Percentiles rank a stretch among this genome's conserved stretches.
Conservation (phyloP, 2,888 invertebrate genomes). For the Colletes collaris region DNA sequence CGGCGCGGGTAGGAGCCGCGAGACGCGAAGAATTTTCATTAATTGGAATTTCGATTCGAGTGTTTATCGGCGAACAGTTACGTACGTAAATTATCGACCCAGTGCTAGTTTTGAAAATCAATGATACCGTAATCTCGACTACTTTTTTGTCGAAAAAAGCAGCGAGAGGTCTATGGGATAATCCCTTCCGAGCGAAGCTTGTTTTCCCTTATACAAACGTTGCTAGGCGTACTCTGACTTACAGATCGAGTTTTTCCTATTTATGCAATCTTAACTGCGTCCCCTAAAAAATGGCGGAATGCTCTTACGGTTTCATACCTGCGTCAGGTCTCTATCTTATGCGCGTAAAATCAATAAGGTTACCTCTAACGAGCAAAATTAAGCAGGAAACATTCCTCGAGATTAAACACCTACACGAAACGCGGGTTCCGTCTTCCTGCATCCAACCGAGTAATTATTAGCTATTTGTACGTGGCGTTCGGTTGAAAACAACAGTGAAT, state of each 20-base stretch:
- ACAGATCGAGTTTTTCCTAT: no score
- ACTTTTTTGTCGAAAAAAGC: no score
- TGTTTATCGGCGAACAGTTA: neutral
- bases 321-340: no score
- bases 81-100: no score
- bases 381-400: conserved; percentile 1
- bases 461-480: conserved; percentile 7
- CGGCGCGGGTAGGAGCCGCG: neutral
- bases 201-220: no score
- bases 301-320: neutral
- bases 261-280: no score
- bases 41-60: neutral
- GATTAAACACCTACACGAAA: conserved; percentile 3
- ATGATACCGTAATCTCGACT: no score
- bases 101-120: no score
- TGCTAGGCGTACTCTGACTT: no score
- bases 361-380: neutral
- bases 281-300: neutral
- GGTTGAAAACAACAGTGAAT: conserved; percentile 5
- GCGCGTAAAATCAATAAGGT: neutral
- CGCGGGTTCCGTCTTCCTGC: neutral
- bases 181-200: no score
- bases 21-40: conserved; percentile 1
- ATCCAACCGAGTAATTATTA: neutral
- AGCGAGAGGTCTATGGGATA: no score